Conservation (phyloP, 2,888 invertebrate species). For the Byasa hedistus region DNA sequence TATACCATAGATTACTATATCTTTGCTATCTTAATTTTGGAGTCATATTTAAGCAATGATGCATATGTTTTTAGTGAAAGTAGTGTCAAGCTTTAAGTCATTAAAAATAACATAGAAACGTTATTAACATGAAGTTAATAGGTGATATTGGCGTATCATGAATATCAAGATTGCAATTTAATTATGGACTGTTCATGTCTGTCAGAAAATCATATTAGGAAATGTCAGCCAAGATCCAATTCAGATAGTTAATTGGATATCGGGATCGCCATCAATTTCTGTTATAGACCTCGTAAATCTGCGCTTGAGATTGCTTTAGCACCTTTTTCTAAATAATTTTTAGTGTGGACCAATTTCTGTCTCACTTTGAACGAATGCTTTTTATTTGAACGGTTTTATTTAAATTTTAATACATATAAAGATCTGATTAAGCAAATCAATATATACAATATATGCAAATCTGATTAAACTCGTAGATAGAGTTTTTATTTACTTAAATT, state of each 20-base stretch:
- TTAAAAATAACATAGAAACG: too few relatives aligned
- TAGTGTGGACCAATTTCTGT: background rate
- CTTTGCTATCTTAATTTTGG: too few relatives aligned
- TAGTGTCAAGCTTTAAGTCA: too few relatives aligned
- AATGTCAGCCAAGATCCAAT: slow-evolving; percentile 20
- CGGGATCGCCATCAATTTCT: slow-evolving; percentile 21
- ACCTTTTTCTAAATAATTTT: slow-evolving; percentile 6
- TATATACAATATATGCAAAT: too few relatives aligned
- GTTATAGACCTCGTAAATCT: slow-evolving; percentile 22
- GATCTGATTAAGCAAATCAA: too few relatives aligned
- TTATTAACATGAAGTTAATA: background rate
- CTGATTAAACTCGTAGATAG: too few relatives aligned
- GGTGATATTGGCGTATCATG: background rate
- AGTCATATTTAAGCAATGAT: too few relatives aligned
- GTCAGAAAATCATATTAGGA: slow-evolving; percentile 15
- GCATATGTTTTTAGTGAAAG: too few relatives aligned
- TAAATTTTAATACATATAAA: too few relatives aligned
- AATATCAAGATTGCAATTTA: background rate
- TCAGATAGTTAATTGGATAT: slow-evolving; percentile 21
- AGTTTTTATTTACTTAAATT: too few relatives aligned
- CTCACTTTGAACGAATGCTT: background rate
- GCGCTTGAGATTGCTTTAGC: slow-evolving; percentile 17
- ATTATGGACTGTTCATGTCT: slow-evolving; percentile 7
- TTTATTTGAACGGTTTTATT: background rate
- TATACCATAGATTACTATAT: too few relatives aligned